Conservation (phyloP, 2,888 invertebrate species). For the Theodoxus fluviatilis region DNA sequence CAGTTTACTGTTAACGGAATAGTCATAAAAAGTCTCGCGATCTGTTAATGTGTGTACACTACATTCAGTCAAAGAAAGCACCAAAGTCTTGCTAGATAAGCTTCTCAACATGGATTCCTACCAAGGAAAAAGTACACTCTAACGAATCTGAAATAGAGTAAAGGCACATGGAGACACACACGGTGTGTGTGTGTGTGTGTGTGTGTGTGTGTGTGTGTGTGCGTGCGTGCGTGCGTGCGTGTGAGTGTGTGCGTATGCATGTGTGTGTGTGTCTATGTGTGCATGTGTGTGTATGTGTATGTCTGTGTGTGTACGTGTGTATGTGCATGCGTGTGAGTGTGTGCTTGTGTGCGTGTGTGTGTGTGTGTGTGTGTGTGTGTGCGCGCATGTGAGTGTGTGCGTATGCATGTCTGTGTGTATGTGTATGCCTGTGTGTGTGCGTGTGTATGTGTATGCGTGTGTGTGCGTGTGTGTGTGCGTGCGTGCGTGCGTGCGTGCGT, state of each 20-base stretch:
- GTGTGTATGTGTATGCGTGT: not conserved
- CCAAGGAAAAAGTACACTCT: not conserved
- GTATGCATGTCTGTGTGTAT: conserved; percentile 4
- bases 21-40: too few species aligned
- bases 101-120: too few species aligned
- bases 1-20: too few species aligned
- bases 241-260: conserved; percentile 14
- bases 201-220: conserved; percentile 16
- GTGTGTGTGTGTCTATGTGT: conserved; percentile 13
- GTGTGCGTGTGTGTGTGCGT: conserved; percentile 13
- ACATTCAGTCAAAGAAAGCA: too few species aligned
- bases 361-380: not conserved
- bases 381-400: not conserved
- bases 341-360: not conserved
- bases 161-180: too few species aligned
- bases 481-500: conserved; percentile 4
- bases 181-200: not conserved
- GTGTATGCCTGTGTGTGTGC: not conserved
- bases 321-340: not conserved
- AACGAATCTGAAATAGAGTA: too few species aligned
- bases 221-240: conserved; percentile 15
- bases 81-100: too few species aligned
- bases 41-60: too few species aligned
- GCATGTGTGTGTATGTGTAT: not conserved
- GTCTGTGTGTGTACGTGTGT: conserved; percentile 1